phyloP scores from a whole-genome alignment of 37 sponge, comb jelly and placozoan species.

The Spongia lamella region DNA sequence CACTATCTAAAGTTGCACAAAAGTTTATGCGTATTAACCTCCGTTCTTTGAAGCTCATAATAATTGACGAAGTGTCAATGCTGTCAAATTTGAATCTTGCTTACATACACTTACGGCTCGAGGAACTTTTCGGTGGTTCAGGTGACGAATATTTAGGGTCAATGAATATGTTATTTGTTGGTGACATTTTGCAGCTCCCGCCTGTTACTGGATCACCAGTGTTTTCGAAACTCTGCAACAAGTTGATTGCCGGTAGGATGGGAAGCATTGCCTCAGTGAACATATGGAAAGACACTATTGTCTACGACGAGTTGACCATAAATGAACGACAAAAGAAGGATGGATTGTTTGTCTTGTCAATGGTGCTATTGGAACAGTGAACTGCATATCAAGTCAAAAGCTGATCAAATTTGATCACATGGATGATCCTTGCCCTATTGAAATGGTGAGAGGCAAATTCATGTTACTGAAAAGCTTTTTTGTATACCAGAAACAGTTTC shows the following conservation, averaged over 20 bases:
- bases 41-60: slow-evolving; percentile 24
- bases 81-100: slow-evolving; percentile 20
- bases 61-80: slow-evolving; percentile 65
- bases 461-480: neutral
- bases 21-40: slow-evolving; percentile 29
- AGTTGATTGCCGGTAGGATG: neutral
- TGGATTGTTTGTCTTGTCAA: slow-evolving; percentile 48
- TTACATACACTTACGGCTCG: slow-evolving; percentile 47
- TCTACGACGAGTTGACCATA: slow-evolving; percentile 55
- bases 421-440: slow-evolving; percentile 16
- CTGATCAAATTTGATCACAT: slow-evolving; percentile 58
- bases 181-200: slow-evolving; percentile 55
- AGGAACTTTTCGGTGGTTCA: slow-evolving; percentile 47
- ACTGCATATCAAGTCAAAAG: neutral
- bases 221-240: slow-evolving; percentile 36
- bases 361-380: slow-evolving; percentile 55
- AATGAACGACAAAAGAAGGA: slow-evolving; percentile 72
- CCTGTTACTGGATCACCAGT: slow-evolving; percentile 43
- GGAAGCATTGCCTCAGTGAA: slow-evolving; percentile 24
- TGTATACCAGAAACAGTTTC: slow-evolving; percentile 34
- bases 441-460: slow-evolving; percentile 17
- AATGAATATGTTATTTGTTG: slow-evolving; percentile 45
- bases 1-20: slow-evolving; percentile 34
- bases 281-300: slow-evolving; percentile 41
- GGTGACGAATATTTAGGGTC: slow-evolving; percentile 23